Percentiles rank a stretch among this genome's conserved stretches.
phyloP scores from a whole-genome alignment of 2,888 invertebrate species.

The Aporophyla lueneburgensis region DNA sequence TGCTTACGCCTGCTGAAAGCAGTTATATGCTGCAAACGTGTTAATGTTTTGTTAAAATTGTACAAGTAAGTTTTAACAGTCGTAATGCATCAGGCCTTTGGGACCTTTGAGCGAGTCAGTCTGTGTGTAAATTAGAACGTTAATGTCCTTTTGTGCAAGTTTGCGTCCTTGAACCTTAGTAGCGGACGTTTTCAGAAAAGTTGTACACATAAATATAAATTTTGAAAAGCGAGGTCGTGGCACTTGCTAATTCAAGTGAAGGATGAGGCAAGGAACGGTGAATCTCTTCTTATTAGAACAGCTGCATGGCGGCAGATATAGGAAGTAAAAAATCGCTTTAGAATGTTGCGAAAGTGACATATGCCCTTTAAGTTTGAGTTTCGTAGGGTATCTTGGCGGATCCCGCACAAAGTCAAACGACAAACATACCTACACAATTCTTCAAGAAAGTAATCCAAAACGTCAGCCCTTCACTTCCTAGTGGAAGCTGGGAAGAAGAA shows the following conservation, averaged over 20 bases:
- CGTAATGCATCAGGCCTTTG: conserved; percentile 2
- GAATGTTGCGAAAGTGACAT: too few relatives aligned
- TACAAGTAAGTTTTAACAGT: conserved; percentile 6
- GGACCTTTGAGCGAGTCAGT: not conserved
- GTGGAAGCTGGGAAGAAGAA: too few relatives aligned
- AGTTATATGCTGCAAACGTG: not conserved
- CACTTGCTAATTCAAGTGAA: not conserved
- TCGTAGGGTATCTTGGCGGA: too few relatives aligned
- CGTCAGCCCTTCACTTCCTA: too few relatives aligned
- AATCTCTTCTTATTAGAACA: not conserved
- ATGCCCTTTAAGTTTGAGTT: too few relatives aligned
- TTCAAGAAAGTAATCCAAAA: too few relatives aligned
- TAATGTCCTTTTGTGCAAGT: not conserved
- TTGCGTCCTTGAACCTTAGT: not conserved
- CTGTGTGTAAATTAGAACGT: not conserved
- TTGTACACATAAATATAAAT: not conserved
- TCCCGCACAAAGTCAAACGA: too few relatives aligned
- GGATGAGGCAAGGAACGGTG: not conserved
- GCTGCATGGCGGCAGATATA: not conserved
- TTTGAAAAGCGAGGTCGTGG: not conserved
- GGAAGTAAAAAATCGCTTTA: not conserved
- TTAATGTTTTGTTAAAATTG: not conserved
- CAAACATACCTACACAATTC: too few relatives aligned
- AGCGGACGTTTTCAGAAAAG: not conserved
- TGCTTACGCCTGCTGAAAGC: conserved; percentile 7